Evolutionary conservation across 2,888 invertebrate genomes (phyloP).

Genomic region (Stenoptilia bipunctidactyla): DNA sequence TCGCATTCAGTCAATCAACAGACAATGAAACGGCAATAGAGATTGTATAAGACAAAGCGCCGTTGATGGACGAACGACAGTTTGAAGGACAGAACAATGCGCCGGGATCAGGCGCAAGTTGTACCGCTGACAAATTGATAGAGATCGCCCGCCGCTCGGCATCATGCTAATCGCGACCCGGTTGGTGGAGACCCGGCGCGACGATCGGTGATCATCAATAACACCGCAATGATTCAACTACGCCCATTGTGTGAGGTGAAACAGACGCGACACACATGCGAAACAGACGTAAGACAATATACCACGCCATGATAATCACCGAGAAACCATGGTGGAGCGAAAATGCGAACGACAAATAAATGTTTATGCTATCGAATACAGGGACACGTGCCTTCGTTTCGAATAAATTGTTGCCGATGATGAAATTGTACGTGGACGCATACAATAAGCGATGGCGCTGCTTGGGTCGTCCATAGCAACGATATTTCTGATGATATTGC

Average conservation of each 20-base stretch:
- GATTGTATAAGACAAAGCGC: slow-evolving; percentile 35
- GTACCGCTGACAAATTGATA: slow-evolving; percentile 50
- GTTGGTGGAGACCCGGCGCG: slow-evolving; percentile 50
- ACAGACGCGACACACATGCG: slow-evolving; percentile 55
- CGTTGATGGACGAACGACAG: slow-evolving; percentile 34
- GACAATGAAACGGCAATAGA: slow-evolving; percentile 38
- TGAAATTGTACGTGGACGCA: slow-evolving; percentile 43
- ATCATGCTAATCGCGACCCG: slow-evolving; percentile 49
- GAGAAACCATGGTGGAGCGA: slow-evolving; percentile 38
- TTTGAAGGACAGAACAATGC: slow-evolving; percentile 54
- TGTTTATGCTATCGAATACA: slow-evolving; percentile 41
- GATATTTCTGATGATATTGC: slow-evolving; percentile 20
- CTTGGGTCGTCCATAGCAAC: slow-evolving; percentile 15
- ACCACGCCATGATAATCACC: slow-evolving; percentile 48
- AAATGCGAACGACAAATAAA: slow-evolving; percentile 43
- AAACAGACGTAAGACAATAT: slow-evolving; percentile 52
- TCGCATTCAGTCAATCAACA: slow-evolving; percentile 41
- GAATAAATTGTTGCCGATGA: slow-evolving; percentile 43
- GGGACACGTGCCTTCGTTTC: slow-evolving; percentile 42
- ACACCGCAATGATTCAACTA: slow-evolving; percentile 52
- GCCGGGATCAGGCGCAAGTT: slow-evolving; percentile 31
- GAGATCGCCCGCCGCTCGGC: slow-evolving; percentile 38
- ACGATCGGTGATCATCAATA: slow-evolving; percentile 40
- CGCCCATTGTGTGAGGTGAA: slow-evolving; percentile 55
- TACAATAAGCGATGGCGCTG: slow-evolving; percentile 45